Base-by-base conservation (phyloP, 2,888 invertebrate species). In the Agonopterix heracliana region DNA sequence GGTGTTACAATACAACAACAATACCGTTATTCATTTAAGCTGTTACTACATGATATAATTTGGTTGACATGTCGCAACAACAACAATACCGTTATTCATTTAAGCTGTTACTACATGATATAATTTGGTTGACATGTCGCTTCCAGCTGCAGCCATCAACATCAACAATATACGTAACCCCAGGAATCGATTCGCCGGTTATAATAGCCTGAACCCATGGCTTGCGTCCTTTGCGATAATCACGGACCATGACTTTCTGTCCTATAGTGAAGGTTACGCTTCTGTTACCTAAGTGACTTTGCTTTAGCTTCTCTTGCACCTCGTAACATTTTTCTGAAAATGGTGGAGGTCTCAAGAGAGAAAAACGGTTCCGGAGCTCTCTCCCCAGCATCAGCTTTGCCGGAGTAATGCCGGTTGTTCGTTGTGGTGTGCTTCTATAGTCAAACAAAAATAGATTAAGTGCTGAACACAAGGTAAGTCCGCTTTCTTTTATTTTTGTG, bases 371-470 rank as follows among this genome's bases (percentile, higher is more conserved):
- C n/a, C n/a, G n/a, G n/a, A n/a, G n/a, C n/a, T n/a, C n/a, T n/a
- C n/a, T n/a, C n/a, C n/a, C n/a, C n/a, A n/a, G n/a, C 51, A 53
- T 51, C 1, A 54, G 35, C 4, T 41, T 17, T 34, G 53, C 54
- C 40, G 54, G 53, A 10, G 51, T 44, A 2, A 53, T 41, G 0
- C 53, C 54, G 9, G 56, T 56, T 3, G 51, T 42, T 2, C 38
- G 12, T 1, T 56, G 56, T 2, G 50, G 48, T 8, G 44, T 50
- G 9, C 8, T 44, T 14, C 56, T 48, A 34, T 56, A 54, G 34
- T 56, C 53, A 2, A 48, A 49, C 5, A 56, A 34, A 44, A 56
- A 56, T 34, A 56, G 14, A 45, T 50, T 53, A 4, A 53, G 44
- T 8, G 56, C 52, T 4, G 43, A 47, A 3, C 11, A 2, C 7